phyloP scores from a whole-genome alignment of 2,888 invertebrate species.

The Rambutsinella grinnellia region DNA sequence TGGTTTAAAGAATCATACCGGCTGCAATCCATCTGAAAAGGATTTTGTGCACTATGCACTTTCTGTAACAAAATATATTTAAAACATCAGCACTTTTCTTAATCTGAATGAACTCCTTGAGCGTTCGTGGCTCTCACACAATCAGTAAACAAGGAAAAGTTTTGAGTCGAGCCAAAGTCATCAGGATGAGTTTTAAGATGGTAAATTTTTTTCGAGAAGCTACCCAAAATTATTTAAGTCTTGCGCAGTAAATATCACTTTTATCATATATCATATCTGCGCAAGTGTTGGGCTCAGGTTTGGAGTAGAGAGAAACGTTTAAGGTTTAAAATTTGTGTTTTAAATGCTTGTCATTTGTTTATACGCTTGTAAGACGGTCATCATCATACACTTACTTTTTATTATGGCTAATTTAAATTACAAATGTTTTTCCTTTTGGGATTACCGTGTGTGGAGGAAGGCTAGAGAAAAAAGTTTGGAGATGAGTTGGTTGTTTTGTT shows the following conservation, averaged over 20 bases:
- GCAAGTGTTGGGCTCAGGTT: too few relatives aligned
- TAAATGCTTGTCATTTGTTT: slow-evolving; percentile 33
- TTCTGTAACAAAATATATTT: neutral
- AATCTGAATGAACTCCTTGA: neutral
- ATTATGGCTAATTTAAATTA: slow-evolving; percentile 41
- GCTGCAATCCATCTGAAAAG: too few relatives aligned
- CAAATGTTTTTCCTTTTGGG: slow-evolving; percentile 22
- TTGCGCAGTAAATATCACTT: too few relatives aligned
- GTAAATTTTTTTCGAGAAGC: too few relatives aligned
- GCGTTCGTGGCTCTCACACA: neutral
- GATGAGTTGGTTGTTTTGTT: neutral
- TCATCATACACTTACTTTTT: slow-evolving; percentile 2
- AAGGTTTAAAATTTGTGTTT: neutral
- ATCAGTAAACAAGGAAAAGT: neutral
- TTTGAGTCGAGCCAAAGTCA: neutral
- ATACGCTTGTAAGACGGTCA: slow-evolving; percentile 5
- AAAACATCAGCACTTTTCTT: neutral
- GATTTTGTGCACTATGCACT: neutral
- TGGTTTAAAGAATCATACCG: neutral
- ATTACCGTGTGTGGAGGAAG: neutral
- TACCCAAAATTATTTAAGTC: too few relatives aligned
- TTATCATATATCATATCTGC: too few relatives aligned
- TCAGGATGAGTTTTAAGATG: too few relatives aligned
- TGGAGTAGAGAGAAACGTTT: too few relatives aligned
- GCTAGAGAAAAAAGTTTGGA: slow-evolving; percentile 15